Evolutionary conservation across 2,888 invertebrate species (phyloP).

Genomic region (Hymenopus coronatus): DNA sequence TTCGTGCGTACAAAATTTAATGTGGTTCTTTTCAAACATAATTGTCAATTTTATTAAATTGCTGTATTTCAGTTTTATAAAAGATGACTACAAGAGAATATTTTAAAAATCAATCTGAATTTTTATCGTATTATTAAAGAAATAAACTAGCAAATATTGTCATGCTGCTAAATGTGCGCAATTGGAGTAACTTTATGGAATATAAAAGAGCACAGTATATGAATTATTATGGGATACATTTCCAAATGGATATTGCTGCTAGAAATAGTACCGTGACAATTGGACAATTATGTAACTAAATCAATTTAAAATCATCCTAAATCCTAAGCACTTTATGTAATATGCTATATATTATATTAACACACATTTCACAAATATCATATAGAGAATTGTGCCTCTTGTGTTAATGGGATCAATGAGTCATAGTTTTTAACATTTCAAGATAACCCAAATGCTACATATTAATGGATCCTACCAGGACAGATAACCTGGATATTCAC

Average conservation of each 20-base stretch:
- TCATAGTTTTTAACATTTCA: constrained; percentile 15
- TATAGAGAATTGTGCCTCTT: constrained; percentile 33
- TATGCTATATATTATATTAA: background rate
- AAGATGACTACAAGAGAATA: background rate
- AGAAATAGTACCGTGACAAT: background rate
- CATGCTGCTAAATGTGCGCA: background rate
- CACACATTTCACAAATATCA: constrained; percentile 9
- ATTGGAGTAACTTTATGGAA: background rate
- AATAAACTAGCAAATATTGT: background rate
- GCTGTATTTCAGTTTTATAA: too few relatives aligned
- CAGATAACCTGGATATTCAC: constrained; percentile 3
- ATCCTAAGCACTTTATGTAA: background rate
- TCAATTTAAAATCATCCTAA: background rate
- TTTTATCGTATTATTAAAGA: background rate
- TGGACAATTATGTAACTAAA: background rate
- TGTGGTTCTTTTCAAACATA: background rate
- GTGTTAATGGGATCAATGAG: constrained; percentile 31
- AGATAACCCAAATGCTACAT: constrained; percentile 18
- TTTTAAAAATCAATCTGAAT: background rate
- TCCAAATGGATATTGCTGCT: background rate
- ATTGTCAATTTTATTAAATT: too few relatives aligned
- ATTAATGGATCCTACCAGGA: constrained; percentile 7
- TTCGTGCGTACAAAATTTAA: background rate
- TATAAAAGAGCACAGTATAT: background rate
- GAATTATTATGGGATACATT: background rate